Percentiles rank a stretch among this genome's conserved stretches.
phyloP scores from a whole-genome alignment of 2,797 vertebrate species.

The Lutjanus campechanus region DNA sequence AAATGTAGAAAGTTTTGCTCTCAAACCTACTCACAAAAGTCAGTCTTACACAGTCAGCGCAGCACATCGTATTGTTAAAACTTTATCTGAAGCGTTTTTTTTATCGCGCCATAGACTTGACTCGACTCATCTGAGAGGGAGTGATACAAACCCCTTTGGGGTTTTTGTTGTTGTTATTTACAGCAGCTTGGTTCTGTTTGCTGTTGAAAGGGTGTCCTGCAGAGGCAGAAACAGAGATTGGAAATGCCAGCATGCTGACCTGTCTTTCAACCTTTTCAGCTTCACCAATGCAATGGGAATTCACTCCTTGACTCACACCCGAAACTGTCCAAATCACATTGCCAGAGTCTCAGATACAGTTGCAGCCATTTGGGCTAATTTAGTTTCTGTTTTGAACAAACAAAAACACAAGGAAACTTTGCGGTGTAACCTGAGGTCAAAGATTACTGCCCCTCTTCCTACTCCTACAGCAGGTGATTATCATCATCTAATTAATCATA shows the following conservation, averaged over 20 bases:
- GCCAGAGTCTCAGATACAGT: neutral
- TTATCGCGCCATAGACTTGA: neutral
- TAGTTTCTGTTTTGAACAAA: neutral
- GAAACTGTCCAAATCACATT: conserved; percentile 1
- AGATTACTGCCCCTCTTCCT: neutral
- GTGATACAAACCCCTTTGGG: neutral
- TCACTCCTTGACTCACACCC: neutral
- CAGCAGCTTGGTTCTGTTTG: neutral
- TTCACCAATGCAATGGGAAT: neutral
- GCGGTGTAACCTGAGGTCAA: neutral
- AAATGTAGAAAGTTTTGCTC: no score
- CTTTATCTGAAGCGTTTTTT: neutral
- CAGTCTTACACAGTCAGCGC: neutral
- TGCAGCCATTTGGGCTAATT: neutral
- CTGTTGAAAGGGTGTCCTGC: neutral
- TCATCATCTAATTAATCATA: neutral
- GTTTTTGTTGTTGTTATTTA: neutral
- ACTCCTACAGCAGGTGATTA: neutral
- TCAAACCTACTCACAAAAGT: no score
- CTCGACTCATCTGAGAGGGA: neutral
- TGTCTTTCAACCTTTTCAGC: neutral
- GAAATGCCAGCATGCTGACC: conserved; percentile 4
- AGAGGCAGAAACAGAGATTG: neutral
- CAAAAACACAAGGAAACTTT: neutral
- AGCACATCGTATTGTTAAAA: neutral